phyloP scores from a whole-genome alignment of 2,888 invertebrate genomes.

The Cryptocheilus praepositus region DNA sequence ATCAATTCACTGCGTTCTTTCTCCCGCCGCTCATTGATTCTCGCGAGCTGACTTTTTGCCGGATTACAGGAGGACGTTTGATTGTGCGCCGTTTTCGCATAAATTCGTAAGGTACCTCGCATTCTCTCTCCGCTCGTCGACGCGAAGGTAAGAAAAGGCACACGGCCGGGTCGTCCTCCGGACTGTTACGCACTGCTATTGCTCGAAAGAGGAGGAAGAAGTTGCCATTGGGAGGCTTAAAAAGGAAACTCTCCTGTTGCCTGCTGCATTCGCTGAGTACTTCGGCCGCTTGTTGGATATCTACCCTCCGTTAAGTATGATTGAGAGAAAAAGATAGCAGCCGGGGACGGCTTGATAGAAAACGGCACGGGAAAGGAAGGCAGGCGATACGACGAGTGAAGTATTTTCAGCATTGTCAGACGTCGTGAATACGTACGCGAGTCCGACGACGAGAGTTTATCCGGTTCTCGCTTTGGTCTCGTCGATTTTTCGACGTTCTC shows the following conservation, averaged over 20 bases:
- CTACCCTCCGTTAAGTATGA: slow-evolving; percentile 21
- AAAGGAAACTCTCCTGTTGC: not conserved
- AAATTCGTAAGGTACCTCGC: slow-evolving; percentile 13
- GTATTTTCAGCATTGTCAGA: too few relatives aligned
- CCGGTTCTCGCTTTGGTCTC: too few relatives aligned
- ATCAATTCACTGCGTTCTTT: not conserved
- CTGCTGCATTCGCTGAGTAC: slow-evolving; percentile 12
- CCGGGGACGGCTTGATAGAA: not conserved
- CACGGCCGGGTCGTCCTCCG: not conserved
- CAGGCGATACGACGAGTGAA: too few relatives aligned
- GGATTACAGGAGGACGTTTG: too few relatives aligned
- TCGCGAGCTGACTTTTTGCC: too few relatives aligned
- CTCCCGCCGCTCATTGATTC: not conserved
- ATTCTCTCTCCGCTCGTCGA: not conserved
- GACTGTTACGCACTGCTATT: not conserved
- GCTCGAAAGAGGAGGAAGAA: slow-evolving; percentile 8
- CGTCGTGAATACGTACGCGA: too few relatives aligned
- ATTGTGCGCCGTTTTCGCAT: not conserved
- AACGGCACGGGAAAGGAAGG: too few relatives aligned
- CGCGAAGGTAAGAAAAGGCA: slow-evolving; percentile 2
- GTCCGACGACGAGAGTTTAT: too few relatives aligned
- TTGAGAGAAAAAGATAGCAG: slow-evolving; percentile 10
- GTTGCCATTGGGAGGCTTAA: slow-evolving; percentile 6
- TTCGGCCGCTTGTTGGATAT: slow-evolving; percentile 21
- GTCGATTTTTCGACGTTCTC: too few relatives aligned